Evolutionary conservation across 37 sponge, comb jelly and placozoan genomes (phyloP).

Genomic region (Eunapius fragilis): DNA sequence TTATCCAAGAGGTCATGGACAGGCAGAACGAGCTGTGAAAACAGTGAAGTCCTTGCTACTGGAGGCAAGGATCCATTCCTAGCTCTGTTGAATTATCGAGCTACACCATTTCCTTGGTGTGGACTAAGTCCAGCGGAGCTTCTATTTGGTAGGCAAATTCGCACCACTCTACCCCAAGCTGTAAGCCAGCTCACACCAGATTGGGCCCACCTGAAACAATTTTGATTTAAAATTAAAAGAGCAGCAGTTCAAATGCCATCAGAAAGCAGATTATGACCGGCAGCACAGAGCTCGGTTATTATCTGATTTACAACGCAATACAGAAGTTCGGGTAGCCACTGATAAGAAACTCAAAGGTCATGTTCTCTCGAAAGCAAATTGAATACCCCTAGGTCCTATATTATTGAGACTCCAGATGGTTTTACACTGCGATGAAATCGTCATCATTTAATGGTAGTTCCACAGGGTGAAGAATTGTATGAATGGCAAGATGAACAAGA

Average conservation of each 20-base stretch:
- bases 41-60: constrained; percentile 39
- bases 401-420: too few species aligned
- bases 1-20: constrained; percentile 64
- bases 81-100: constrained; percentile 48
- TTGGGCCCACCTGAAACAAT: background rate
- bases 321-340: too few species aligned
- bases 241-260: background rate
- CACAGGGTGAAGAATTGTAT: too few species aligned
- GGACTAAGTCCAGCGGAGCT: constrained; percentile 50
- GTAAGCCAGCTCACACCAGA: background rate
- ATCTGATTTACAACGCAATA: too few species aligned
- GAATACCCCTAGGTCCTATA: too few species aligned
- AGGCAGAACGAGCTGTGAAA: constrained; percentile 50
- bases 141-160: constrained; percentile 39
- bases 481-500: too few species aligned
- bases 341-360: too few species aligned
- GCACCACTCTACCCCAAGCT: constrained; percentile 57
- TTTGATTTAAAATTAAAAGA: background rate
- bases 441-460: too few species aligned
- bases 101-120: constrained; percentile 71
- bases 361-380: too few species aligned
- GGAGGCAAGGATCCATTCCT: constrained; percentile 23
- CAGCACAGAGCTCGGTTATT: too few species aligned
- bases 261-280: too few species aligned
- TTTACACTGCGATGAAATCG: too few species aligned